Percentiles rank a stretch among this genome's conserved stretches.
Conservation (phyloP, 2,113 vertebrate species). For the Egretta garzetta region DNA sequence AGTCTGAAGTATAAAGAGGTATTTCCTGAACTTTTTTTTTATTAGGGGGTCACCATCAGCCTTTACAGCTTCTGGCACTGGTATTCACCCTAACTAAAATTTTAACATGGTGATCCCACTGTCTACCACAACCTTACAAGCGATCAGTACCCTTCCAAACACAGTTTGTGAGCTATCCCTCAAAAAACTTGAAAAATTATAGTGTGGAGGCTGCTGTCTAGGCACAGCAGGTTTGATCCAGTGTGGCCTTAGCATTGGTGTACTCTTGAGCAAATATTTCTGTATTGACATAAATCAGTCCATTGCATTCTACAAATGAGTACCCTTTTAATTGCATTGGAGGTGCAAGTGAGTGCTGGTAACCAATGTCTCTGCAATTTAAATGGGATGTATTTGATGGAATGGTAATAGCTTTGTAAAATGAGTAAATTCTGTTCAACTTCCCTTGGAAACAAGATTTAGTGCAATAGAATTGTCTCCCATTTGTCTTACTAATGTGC, state of each 20-base stretch:
- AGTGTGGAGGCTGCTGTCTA: not conserved
- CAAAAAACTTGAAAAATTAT: not conserved
- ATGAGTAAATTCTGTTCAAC: not conserved
- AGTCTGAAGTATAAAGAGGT: not conserved
- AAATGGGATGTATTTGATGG: not conserved
- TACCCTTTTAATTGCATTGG: not conserved
- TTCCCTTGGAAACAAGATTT: not conserved
- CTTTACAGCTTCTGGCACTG: not conserved
- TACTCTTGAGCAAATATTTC: not conserved
- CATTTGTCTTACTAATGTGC: not conserved
- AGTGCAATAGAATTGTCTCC: not conserved
- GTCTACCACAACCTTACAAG: not conserved
- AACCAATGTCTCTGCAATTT: not conserved
- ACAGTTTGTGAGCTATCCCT: not conserved
- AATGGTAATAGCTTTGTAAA: not conserved
- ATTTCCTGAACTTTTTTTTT: not conserved
- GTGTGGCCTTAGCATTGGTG: not conserved
- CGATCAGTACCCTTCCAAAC: not conserved
- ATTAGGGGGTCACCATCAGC: not conserved
- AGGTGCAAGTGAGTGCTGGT: not conserved
- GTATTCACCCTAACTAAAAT: not conserved
- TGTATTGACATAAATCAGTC: not conserved
- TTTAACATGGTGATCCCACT: not conserved
- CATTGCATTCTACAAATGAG: not conserved
- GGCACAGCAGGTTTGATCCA: not conserved